Evolutionary conservation across 2,113 vertebrate genomes (phyloP), one percentile per base, ranked within the genome.

Genomic region (Pelecanoides urinatrix): DNA sequence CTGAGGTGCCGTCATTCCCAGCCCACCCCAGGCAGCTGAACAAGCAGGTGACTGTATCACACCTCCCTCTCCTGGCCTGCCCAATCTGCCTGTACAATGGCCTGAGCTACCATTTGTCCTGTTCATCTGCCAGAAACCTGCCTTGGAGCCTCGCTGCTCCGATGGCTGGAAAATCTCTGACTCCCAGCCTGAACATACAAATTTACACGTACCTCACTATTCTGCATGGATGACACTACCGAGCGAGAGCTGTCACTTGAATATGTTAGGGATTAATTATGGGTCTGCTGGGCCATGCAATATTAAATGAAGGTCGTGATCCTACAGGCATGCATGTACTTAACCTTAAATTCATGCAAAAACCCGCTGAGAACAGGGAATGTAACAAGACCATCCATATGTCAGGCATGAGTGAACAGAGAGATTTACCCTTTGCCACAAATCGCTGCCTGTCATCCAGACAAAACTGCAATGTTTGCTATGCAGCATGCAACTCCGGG

Each of bases 401-500:
- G 50, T 80, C 89, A 90, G 66, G 74, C 87, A 23, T 49, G 53
- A 94, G 74, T 3, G 84, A 93, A 32, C 32, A 47, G 80, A 65
- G 66, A 84, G 87, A 59, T 85, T 90, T 90, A 91, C 86, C 93
- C 95, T 97, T 95, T 96, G 94, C 63, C 94, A 97, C 89, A 86
- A 83, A 94, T 92, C 73, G 81, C 93, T 93, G 94, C 67, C 93
- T 95, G 94, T 76, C 91, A 62, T 30, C 29, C 58, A 83, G 94
- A 68, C 58, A 32, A 50, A 81, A 56, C 49, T 70, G 95, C 91
- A 94, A 76, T 96, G 87, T 97, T 97, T 96, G 93, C 93, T n/a
- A 3, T 70, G 93, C 87, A 47, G 66, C 44, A 40, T 8, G 81
- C 86, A 88, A 50, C 53, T 73, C 77, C 1, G 5, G n/a, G 66